Conservation (phyloP, 2,888 invertebrate genomes). For the Ypsolopha sequella region DNA sequence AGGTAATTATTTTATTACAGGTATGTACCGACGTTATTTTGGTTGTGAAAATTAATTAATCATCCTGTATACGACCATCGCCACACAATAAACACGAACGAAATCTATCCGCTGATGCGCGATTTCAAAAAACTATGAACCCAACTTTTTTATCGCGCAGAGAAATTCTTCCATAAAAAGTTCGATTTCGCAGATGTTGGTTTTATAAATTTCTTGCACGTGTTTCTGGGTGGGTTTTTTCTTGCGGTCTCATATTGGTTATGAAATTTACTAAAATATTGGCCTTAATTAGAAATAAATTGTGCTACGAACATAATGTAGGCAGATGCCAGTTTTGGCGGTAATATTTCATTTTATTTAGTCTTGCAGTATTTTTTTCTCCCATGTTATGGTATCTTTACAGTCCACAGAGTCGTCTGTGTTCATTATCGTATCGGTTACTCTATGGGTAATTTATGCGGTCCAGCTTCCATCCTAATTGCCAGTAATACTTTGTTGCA, state of each 20-base stretch:
- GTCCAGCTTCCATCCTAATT: no score
- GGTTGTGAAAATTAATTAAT: neutral
- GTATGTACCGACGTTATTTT: no score
- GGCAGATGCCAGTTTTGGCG: no score
- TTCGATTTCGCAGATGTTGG: slow-evolving; percentile 66
- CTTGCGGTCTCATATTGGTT: slow-evolving; percentile 11
- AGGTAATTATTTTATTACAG: no score
- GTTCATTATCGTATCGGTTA: no score
- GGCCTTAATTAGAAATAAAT: slow-evolving; percentile 41
- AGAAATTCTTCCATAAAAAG: slow-evolving; percentile 48
- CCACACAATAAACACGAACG: slow-evolving; percentile 26
- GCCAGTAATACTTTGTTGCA: no score
- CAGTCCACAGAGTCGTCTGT: no score
- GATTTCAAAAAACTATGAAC: slow-evolving; percentile 47
- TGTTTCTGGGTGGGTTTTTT: slow-evolving; percentile 25
- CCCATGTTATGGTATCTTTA: no score
- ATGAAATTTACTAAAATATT: slow-evolving; percentile 34
- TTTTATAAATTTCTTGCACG: slow-evolving; percentile 67
- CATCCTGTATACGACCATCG: slow-evolving; percentile 15
- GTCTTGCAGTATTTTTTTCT: no score
- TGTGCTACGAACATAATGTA: slow-evolving; percentile 9
- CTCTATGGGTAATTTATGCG: no score
- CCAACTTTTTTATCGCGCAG: slow-evolving; percentile 43
- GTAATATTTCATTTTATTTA: no score
- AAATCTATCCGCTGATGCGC: slow-evolving; percentile 48